These are phyloP conservation scores for Lathronympha strigana DNA, from an alignment of 2,888 invertebrate genomes.

Conservation along the genomic window DNA sequence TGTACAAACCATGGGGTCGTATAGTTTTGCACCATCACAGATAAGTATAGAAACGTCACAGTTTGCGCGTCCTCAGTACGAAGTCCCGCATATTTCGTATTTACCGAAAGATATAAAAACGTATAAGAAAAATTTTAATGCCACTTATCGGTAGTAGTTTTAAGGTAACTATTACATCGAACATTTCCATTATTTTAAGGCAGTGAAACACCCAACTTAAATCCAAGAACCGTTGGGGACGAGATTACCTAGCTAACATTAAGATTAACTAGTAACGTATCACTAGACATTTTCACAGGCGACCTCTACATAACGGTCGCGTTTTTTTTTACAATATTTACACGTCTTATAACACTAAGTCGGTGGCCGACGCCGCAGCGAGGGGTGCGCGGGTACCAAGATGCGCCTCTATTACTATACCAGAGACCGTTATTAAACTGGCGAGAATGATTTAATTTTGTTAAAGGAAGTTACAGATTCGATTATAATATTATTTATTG, in stretches of 20 bases:
- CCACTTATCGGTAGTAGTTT: conserved; percentile 76
- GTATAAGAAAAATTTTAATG: conserved; percentile 66
- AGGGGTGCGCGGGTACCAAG: conserved; percentile 17
- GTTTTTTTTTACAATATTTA: conserved; percentile 81
- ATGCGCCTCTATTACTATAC: conserved; percentile 24
- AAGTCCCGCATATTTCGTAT: conserved; percentile 46
- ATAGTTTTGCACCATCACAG: conserved; percentile 39
- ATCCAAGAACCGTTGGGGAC: conserved; percentile 82
- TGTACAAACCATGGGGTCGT: conserved; percentile 30
- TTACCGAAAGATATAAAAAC: conserved; percentile 61
- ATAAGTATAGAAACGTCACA: conserved; percentile 33
- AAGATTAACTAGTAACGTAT: conserved; percentile 78
- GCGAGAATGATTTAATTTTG: conserved; percentile 27
- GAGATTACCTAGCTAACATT: conserved; percentile 84
- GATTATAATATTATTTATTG: conserved; percentile 21
- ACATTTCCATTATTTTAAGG: conserved; percentile 78
- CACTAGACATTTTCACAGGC: conserved; percentile 81
- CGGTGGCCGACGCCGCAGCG: conserved; percentile 61
- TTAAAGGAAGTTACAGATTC: conserved; percentile 21
- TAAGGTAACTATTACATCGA: conserved; percentile 77
- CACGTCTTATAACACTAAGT: conserved; percentile 75
- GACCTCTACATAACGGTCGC: conserved; percentile 79
- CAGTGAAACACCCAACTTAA: conserved; percentile 84
- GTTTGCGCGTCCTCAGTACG: conserved; percentile 32
- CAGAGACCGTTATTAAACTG: conserved; percentile 16